These are phyloP conservation scores for Micromys minutus DNA, from an alignment of 2,113 vertebrate species.

Conservation along the genomic window DNA sequence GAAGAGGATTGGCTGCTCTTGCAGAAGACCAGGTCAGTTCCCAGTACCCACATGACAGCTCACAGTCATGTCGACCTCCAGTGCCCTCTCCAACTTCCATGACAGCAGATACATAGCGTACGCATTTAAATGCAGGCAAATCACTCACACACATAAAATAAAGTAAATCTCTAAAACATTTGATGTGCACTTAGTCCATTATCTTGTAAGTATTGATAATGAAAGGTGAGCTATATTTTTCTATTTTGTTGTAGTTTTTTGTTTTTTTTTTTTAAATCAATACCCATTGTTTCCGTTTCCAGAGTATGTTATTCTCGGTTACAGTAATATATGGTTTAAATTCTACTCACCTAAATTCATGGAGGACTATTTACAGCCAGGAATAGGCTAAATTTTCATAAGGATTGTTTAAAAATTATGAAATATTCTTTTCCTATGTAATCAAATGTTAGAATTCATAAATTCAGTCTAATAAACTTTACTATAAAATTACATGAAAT, in stretches of 20 bases:
- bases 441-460: conserved; percentile 28
- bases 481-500: conserved; percentile 21
- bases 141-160: background rate
- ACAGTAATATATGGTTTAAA: conserved; percentile 16
- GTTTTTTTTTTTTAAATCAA: background rate
- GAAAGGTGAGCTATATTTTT: background rate
- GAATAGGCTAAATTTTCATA: conserved; percentile 8
- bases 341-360: conserved; percentile 24
- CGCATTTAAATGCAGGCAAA: background rate
- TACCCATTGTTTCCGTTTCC: background rate
- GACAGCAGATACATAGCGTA: background rate
- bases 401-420: conserved; percentile 12
- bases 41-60: background rate
- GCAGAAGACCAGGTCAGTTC: background rate
- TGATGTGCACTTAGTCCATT: background rate
- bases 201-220: conserved; percentile 31
- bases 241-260: background rate
- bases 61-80: background rate
- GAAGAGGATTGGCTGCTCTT: background rate
- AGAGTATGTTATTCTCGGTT: background rate
- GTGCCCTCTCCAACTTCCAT: background rate
- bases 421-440: background rate
- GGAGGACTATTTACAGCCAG: background rate
- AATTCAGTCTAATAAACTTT: conserved; percentile 23
- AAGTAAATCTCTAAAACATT: background rate